These are phyloP conservation scores for Myiagra hebetior DNA, from an alignment of 2,113 vertebrate genomes.

Conservation along the genomic window DNA sequence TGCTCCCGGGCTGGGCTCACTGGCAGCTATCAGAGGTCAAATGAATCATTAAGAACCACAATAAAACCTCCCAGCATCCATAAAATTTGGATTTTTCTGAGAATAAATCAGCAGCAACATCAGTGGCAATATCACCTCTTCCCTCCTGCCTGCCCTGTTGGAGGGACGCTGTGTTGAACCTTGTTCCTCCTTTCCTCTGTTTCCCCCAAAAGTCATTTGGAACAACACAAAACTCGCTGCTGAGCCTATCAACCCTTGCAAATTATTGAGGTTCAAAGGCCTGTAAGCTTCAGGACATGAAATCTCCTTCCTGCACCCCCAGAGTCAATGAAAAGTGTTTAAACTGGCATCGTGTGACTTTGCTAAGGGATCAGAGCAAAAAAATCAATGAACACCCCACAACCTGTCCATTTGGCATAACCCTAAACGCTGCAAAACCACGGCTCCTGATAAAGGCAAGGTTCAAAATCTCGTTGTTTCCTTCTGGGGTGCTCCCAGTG, in stretches of 20 bases:
- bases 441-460: neutral
- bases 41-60: neutral
- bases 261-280: neutral
- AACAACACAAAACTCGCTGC: neutral
- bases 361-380: neutral
- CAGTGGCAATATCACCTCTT: neutral
- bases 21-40: neutral
- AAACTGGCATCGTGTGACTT: neutral
- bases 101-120: neutral
- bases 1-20: neutral
- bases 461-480: neutral
- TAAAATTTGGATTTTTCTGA: neutral
- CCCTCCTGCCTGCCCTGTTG: neutral
- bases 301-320: neutral
- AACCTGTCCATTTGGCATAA: neutral
- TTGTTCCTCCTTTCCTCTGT: neutral
- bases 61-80: neutral
- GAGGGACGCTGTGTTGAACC: neutral
- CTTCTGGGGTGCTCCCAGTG: neutral
- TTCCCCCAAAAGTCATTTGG: accelerated
- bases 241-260: neutral
- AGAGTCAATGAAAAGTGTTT: neutral
- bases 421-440: neutral
- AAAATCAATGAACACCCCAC: neutral
- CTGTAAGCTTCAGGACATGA: neutral